phyloP scores from a whole-genome alignment of 1,140 invertebrate species.

The Drosophila pandora region DNA sequence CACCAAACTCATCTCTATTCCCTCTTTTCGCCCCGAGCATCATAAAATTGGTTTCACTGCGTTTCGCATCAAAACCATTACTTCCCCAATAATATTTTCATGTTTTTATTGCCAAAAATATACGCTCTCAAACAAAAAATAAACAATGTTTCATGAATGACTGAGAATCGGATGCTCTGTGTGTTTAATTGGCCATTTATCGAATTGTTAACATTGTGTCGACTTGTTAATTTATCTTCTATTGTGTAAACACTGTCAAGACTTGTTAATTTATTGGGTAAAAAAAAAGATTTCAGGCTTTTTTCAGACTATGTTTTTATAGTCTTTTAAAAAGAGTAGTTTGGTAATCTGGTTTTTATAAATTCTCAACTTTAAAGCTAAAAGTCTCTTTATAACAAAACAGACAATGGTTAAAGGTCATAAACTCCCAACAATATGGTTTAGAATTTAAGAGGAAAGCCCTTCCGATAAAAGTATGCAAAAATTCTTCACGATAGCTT shows the following conservation, averaged over 20 bases:
- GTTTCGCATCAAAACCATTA: conserved; percentile 10
- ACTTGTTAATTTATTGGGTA: conserved; percentile 45
- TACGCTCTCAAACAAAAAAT: not conserved
- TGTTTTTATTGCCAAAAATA: conserved; percentile 41
- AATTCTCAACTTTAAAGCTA: not conserved
- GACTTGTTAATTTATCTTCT: conserved; percentile 43
- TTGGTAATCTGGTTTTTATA: not conserved
- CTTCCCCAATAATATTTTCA: conserved; percentile 35
- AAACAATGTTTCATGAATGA: conserved; percentile 7
- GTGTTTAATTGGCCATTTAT: conserved; percentile 41
- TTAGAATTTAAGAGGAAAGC: too few species aligned
- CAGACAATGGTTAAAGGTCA: not conserved
- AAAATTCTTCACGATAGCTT: not conserved
- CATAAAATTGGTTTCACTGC: not conserved
- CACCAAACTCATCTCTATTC: not conserved
- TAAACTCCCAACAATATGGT: too few species aligned
- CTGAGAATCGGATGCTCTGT: conserved; percentile 5
- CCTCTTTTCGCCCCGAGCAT: not conserved
- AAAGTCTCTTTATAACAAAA: not conserved
- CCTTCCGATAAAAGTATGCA: not conserved
- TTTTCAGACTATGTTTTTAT: conserved; percentile 2
- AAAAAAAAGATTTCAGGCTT: conserved; percentile 10
- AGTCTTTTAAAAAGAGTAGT: not conserved
- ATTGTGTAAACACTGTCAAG: conserved; percentile 26
- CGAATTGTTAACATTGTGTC: conserved; percentile 32